phyloP scores from a whole-genome alignment of 2,888 invertebrate genomes.

The Craniophora ligustri region DNA sequence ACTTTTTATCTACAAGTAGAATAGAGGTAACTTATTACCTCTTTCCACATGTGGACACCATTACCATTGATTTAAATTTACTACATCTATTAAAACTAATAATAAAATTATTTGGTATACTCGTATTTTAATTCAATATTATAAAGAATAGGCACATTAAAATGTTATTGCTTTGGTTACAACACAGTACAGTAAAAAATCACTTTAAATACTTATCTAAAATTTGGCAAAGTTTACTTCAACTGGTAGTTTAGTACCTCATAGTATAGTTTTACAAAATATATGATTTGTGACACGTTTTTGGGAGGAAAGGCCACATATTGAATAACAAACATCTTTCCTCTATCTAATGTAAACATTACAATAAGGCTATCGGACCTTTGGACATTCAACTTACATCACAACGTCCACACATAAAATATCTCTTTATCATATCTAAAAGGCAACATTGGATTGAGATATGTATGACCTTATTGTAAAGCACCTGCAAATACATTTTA shows the following conservation, averaged over 20 bases:
- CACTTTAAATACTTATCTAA: conserved; percentile 82
- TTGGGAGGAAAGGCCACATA: conserved; percentile 71
- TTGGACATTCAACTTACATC: conserved; percentile 79
- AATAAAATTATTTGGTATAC: conserved; percentile 82
- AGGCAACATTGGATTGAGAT: conserved; percentile 88
- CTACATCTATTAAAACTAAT: conserved; percentile 53
- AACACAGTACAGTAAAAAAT: conserved; percentile 81
- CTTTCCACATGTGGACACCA: too few species aligned
- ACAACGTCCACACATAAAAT: conserved; percentile 76
- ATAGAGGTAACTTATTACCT: conserved; percentile 28
- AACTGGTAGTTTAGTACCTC: conserved; percentile 72
- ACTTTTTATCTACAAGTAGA: conserved; percentile 34
- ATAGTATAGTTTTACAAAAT: conserved; percentile 77
- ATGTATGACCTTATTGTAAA: conserved; percentile 84
- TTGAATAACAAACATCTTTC: conserved; percentile 64
- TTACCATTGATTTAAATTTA: conserved; percentile 42
- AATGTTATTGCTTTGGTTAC: conserved; percentile 87
- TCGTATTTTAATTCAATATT: conserved; percentile 66
- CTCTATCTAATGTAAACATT: conserved; percentile 81
- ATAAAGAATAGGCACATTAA: conserved; percentile 82
- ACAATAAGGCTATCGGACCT: conserved; percentile 78
- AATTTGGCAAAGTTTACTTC: conserved; percentile 82
- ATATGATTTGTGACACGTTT: conserved; percentile 74
- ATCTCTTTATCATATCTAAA: conserved; percentile 86
- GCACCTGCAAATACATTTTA: conserved; percentile 85